These are phyloP conservation scores for Pseudomugil gertrudae DNA, from an alignment of 2,797 vertebrate genomes.

Conservation along the genomic window DNA sequence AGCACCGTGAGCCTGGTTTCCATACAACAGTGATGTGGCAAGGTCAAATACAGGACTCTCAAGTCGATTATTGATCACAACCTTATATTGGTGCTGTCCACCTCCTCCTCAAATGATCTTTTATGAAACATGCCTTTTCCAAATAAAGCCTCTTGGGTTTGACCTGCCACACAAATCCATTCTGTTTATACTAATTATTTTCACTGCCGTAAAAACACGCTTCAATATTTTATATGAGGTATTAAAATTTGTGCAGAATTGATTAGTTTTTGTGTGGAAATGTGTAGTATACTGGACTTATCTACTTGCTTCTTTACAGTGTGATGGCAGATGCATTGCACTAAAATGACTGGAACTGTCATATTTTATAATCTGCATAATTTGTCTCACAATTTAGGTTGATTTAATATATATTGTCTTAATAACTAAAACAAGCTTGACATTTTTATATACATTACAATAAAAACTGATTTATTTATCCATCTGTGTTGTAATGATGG, in stretches of 20 bases:
- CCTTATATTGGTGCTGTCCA: conserved; percentile 22
- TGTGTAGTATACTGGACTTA: neutral
- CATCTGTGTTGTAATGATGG: neutral
- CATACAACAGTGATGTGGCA: conserved; percentile 23
- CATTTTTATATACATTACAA: too few relatives aligned
- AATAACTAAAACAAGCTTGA: too few relatives aligned
- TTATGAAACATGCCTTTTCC: conserved; percentile 36
- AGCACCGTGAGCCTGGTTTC: conserved; percentile 36
- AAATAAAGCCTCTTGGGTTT: conserved; percentile 25
- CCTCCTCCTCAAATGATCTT: conserved; percentile 23
- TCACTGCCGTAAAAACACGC: conserved; percentile 16
- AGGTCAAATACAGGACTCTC: conserved; percentile 29
- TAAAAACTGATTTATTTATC: conserved; percentile 11
- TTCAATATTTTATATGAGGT: conserved; percentile 9
- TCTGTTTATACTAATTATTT: conserved; percentile 44
- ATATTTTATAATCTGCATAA: neutral
- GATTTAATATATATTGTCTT: too few relatives aligned
- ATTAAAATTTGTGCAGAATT: conserved; percentile 5
- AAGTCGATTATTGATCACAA: conserved; percentile 36
- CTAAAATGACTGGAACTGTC: too few relatives aligned
- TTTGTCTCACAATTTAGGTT: neutral
- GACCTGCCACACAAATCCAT: conserved; percentile 43
- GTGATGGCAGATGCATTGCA: neutral
- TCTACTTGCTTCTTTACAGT: conserved; percentile 7
- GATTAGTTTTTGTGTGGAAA: neutral